Evolutionary conservation across 2,113 vertebrate genomes (phyloP).

Genomic region (Engraulis encrasicolus): DNA sequence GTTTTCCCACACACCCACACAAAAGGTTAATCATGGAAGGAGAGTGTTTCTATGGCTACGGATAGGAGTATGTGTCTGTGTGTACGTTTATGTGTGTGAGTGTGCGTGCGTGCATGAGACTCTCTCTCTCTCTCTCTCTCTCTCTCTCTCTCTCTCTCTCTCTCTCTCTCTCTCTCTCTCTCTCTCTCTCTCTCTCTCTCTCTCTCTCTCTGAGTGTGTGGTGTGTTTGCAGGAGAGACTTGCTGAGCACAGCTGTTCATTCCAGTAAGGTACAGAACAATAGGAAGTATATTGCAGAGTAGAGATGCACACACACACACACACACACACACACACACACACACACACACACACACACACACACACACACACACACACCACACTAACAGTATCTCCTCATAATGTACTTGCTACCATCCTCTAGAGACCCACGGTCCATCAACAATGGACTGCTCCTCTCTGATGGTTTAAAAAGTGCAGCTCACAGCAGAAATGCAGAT

Average conservation of each 20-base stretch:
- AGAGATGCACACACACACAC: neutral
- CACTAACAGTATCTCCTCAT: neutral
- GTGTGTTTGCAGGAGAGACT: neutral
- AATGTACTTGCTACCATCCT: neutral
- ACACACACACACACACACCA: neutral
- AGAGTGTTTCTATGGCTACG: constrained; percentile 57
- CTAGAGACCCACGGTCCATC: neutral
- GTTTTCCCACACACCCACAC: constrained; percentile 45
- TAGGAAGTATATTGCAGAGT: neutral
- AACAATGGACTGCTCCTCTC: neutral
- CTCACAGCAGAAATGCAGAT: neutral
- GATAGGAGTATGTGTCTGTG: constrained; percentile 25
- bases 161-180: neutral
- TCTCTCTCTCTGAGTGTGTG: constrained; percentile 11
- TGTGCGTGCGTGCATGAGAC: too few relatives aligned
- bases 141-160: neutral
- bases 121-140: neutral
- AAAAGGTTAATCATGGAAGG: constrained; percentile 51
- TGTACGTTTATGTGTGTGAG: constrained; percentile 1
- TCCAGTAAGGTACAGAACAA: constrained; percentile 26
- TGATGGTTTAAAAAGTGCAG: neutral
- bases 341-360: neutral
- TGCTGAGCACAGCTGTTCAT: constrained; percentile 46
- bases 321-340: neutral
- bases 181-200: neutral